These are phyloP conservation scores for Ophraella communa DNA, from an alignment of 2,888 invertebrate species.

Conservation along the genomic window DNA sequence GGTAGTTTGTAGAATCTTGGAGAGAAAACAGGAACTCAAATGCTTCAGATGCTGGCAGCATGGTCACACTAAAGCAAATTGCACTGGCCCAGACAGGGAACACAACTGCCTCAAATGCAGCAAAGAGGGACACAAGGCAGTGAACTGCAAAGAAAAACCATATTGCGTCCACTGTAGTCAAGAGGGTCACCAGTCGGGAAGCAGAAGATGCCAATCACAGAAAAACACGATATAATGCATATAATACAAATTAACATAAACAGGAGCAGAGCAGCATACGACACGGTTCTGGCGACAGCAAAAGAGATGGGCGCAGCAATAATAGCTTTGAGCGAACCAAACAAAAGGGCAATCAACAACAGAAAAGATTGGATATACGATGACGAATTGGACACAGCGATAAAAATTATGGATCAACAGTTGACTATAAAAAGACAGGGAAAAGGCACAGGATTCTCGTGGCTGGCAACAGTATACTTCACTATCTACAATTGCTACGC, in stretches of 20 bases:
- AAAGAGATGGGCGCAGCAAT: conserved; percentile 10
- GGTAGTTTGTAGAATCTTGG: conserved; percentile 26
- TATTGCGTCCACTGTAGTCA: conserved; percentile 33
- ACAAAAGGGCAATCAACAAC: conserved; percentile 10
- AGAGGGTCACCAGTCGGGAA: conserved; percentile 23
- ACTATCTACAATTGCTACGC: conserved; percentile 25
- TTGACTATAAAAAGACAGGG: conserved; percentile 18
- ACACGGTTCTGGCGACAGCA: conserved; percentile 12
- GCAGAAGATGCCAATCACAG: neutral
- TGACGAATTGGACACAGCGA: conserved; percentile 24
- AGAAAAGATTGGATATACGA: conserved; percentile 31
- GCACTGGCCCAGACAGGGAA: conserved; percentile 28
- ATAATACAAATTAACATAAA: conserved; percentile 23
- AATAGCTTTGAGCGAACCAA: conserved; percentile 25
- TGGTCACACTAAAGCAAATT: no score
- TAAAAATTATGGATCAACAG: conserved; percentile 22
- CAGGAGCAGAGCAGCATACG: conserved; percentile 12
- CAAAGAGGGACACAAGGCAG: conserved; percentile 32
- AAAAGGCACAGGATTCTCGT: conserved; percentile 24
- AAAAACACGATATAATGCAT: neutral
- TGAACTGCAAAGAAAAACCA: conserved; percentile 25
- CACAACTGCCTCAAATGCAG: conserved; percentile 32
- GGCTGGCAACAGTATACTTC: conserved; percentile 7
- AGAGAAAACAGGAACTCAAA: conserved; percentile 18
- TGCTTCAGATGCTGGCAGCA: no score